phyloP scores from a whole-genome alignment of 2,113 vertebrate species.

The Hemibagrus wyckioides region DNA sequence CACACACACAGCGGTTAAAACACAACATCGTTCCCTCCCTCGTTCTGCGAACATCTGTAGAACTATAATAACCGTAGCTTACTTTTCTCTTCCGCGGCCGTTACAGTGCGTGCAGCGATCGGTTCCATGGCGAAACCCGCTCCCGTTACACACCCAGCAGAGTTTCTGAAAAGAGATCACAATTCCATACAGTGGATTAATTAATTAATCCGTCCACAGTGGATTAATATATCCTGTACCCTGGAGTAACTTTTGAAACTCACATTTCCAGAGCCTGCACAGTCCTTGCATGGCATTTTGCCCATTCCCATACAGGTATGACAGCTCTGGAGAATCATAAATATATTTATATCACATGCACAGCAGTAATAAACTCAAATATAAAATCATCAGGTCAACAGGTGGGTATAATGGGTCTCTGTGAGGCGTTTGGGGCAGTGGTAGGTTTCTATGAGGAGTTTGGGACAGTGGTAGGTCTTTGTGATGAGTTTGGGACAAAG shows the following conservation, averaged over 20 bases:
- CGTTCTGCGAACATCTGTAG: background rate
- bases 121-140: slow-evolving; percentile 52
- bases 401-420: background rate
- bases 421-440: background rate
- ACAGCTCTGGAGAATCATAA: slow-evolving; percentile 63
- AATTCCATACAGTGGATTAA: too few relatives aligned
- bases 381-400: background rate
- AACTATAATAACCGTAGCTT: slow-evolving; percentile 19
- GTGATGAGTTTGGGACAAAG: background rate
- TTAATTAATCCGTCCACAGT: background rate
- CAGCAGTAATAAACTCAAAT: background rate
- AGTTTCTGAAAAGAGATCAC: slow-evolving; percentile 64
- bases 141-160: slow-evolving; percentile 76
- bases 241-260: slow-evolving; percentile 50
- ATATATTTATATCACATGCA: background rate
- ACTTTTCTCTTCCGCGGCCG: slow-evolving; percentile 73
- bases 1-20: background rate
- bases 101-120: slow-evolving; percentile 69
- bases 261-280: slow-evolving; percentile 72
- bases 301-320: slow-evolving; percentile 72
- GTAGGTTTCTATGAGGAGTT: background rate
- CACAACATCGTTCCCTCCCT: background rate
- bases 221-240: background rate
- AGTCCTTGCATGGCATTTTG: slow-evolving; percentile 67
- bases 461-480: background rate